Evolutionary conservation across 1,140 invertebrate species (phyloP), one percentile per base, ranked within the genome.

Genomic region (Zaprionus vittiger): DNA sequence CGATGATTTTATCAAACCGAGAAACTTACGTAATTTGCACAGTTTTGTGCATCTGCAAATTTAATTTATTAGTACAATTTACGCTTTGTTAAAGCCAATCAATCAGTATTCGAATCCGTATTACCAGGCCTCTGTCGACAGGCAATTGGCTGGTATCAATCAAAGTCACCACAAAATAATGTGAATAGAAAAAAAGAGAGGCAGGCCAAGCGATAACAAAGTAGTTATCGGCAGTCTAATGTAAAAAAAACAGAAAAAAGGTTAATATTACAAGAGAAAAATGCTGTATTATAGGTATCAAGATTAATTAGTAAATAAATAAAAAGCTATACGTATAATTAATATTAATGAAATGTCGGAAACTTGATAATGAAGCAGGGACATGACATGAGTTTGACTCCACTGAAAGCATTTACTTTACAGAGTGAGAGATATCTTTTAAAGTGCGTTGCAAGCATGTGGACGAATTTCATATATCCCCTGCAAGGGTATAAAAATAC

Each of bases 151-250:
- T 67, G 38, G 47, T 73, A 83, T 83, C 81, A 79, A 83, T 83
- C 81, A 83, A 80, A 80, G 77, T 80, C 76, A 76, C 44, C 62
- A 66, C 62, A 66, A 79, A 73, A 67, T 37, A 64, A 63, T 60
- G 52, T 52, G 65, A 28, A 44, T 17, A 49, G 5, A 9, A 5
- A 17, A 52, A 52, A 24, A 52, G 11, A 24, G 17, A 5, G 20
- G 20, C 47, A 17, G 0, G n/a, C n/a, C n/a, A 0, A 47, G 6
- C n/a, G n/a, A 9, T 7, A 2, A 44, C 41, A 12, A 4, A 24
- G 11, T 24, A 52, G 47, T 24, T 52, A 14, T 52, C 2, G 11
- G 1, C 11, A 22, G 47, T 24, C 11, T 52, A 12, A 20, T 52
- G 41, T 9, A n/a, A 4, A 38, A 38, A n/a, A 17, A 11, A 47